phyloP scores from a whole-genome alignment of 2,888 invertebrate genomes.

The Alcis repandata region DNA sequence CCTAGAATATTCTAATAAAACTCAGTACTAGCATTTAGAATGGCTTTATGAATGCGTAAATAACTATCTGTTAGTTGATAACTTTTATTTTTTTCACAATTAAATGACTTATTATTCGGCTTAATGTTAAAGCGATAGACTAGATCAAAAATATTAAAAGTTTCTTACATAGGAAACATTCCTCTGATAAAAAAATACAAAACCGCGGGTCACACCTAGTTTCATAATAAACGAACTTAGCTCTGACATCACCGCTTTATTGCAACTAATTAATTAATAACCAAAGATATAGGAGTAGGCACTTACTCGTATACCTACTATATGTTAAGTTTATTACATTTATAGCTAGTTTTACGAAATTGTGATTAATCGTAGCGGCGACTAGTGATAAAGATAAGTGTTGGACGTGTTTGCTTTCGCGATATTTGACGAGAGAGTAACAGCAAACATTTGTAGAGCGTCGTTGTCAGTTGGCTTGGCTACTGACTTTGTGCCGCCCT shows the following conservation, averaged over 20 bases:
- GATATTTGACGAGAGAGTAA: constrained; percentile 14
- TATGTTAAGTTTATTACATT: constrained; percentile 26
- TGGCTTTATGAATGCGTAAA: too few relatives aligned
- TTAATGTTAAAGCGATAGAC: too few relatives aligned
- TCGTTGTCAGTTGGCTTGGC: constrained; percentile 8
- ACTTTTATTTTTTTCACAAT: too few relatives aligned
- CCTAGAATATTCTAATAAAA: neutral
- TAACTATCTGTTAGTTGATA: too few relatives aligned
- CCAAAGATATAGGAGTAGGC: constrained; percentile 15
- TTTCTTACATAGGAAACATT: too few relatives aligned
- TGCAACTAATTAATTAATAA: neutral
- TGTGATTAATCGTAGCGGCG: constrained; percentile 39
- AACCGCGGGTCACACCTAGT: too few relatives aligned
- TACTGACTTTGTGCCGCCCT: neutral
- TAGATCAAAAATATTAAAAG: too few relatives aligned
- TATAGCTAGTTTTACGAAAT: constrained; percentile 32
- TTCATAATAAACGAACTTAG: neutral
- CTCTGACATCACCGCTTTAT: constrained; percentile 22
- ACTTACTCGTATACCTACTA: neutral
- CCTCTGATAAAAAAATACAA: too few relatives aligned
- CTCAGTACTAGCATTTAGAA: too few relatives aligned
- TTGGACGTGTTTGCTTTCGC: constrained; percentile 31
- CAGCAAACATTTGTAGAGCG: constrained; percentile 24
- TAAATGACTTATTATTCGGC: too few relatives aligned
- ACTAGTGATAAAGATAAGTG: constrained; percentile 49